Evolutionary conservation across 2,113 vertebrate species (phyloP).

Genomic region (Hemiscyllium ocellatum): DNA sequence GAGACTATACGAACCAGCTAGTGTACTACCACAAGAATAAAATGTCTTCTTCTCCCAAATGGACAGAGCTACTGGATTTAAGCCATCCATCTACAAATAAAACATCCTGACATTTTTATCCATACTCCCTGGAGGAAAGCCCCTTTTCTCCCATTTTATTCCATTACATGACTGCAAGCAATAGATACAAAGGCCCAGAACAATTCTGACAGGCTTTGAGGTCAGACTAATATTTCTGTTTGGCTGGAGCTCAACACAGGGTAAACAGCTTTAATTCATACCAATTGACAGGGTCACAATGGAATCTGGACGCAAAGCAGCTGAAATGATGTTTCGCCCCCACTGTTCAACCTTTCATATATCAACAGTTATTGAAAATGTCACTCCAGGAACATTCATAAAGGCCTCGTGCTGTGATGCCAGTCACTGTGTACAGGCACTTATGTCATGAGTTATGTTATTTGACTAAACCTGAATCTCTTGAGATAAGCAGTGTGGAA

Average conservation of each 20-base stretch:
- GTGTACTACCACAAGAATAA: not conserved
- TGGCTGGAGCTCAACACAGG: not conserved
- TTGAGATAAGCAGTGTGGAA: not conserved
- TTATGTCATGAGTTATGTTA: not conserved
- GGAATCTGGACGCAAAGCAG: not conserved
- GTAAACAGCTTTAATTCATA: constrained; percentile 32
- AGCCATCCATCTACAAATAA: not conserved
- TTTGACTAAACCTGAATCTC: constrained; percentile 12
- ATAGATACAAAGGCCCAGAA: constrained; percentile 11
- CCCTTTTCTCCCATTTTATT: constrained; percentile 25
- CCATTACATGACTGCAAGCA: constrained; percentile 25
- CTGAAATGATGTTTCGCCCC: not conserved
- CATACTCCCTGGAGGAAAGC: not conserved
- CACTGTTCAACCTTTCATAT: not conserved
- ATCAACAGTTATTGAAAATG: constrained; percentile 26
- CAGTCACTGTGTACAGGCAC: not conserved
- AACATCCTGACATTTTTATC: constrained; percentile 27
- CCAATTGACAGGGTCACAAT: constrained; percentile 24
- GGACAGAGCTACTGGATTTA: constrained; percentile 2
- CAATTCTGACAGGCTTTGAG: constrained; percentile 20
- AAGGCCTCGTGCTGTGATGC: not conserved
- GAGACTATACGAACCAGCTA: not conserved
- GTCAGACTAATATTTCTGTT: constrained; percentile 19
- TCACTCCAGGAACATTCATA: constrained; percentile 16
- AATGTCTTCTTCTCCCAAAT: constrained; percentile 20